Base-by-base conservation (phyloP, 1,140 invertebrate species). In the Arion vulgaris region DNA sequence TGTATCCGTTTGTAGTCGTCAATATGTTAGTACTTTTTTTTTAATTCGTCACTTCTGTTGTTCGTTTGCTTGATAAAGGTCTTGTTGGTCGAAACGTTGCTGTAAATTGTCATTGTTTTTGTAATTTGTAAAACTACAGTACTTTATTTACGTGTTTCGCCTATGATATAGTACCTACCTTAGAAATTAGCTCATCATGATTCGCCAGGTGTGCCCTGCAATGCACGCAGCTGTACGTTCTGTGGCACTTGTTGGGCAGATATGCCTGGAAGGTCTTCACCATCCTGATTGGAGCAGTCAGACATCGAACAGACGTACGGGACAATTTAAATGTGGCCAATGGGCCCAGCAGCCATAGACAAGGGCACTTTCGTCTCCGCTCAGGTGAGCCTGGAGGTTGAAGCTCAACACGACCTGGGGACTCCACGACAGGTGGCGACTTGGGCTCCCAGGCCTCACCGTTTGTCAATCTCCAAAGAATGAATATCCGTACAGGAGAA, bases 261-360 rank as follows among this genome's bases (percentile, higher is more conserved):
- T 99, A 99, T 89, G 98, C 98, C 95, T 99, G 97, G 94, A 99
- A 99, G 92, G 97, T 99, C 95, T 98, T 99, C 93, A 98, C 97
- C 96, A 97, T 97, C 39, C 62, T 82, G 74, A 80, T 49, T 28
- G 77, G 77, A 26, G 23, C 45, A 9, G 57, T 79, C 74, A 84
- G 83, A 81, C 83, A 84, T 84, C 83, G 83, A 81, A 84, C 75
- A 74, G 83, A 84, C 73, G 74, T 74, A 80, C 83, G 80, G 36
- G 79, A 45, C 23, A 84, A 34, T 41, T 77, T 76, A 53, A 62
- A 80, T 79, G 62, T 81, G 32, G 77, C 66, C 57, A 81, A 79
- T 45, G 83, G 80, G 74, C 79, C 79, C 62, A 84, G 69, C 73
- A 84, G 74, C 79, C 83, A 84, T 5, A 84, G 41, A 49, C 80